A percentile compares a stretch with the other conserved stretches of the same genome.
Conservation (phyloP, 2,797 vertebrate species). For the Rhodeus uyekii region DNA sequence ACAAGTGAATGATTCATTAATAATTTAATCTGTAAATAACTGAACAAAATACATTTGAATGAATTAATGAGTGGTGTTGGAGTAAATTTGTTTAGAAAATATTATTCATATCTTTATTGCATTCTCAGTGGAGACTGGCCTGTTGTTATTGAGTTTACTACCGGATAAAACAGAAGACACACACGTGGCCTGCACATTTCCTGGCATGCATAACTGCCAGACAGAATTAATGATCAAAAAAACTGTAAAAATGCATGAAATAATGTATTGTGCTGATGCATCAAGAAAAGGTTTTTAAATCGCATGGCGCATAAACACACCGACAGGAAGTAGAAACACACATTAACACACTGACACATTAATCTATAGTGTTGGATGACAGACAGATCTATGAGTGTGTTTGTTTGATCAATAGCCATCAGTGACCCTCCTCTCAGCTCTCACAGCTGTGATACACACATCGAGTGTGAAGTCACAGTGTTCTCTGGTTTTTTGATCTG, state of each 20-base stretch:
- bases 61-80: neutral
- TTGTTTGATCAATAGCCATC: constrained; percentile 78
- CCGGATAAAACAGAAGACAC: constrained; percentile 29
- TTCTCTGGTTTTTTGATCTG: constrained; percentile 24
- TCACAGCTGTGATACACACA: constrained; percentile 64
- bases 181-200: neutral
- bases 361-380: constrained; percentile 73
- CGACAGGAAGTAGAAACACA: constrained; percentile 20
- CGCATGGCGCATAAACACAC: neutral
- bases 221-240: neutral
- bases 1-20: too few relatives aligned
- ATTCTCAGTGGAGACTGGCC: constrained; percentile 62
- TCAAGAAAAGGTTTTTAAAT: neutral
- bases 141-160: constrained; percentile 72
- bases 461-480: constrained; percentile 50
- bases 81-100: neutral
- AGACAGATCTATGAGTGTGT: constrained; percentile 60
- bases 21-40: too few relatives aligned
- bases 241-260: neutral
- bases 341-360: constrained; percentile 64
- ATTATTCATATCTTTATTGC: constrained; percentile 47
- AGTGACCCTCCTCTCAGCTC: constrained; percentile 72
- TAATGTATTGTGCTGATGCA: neutral
- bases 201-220: neutral
- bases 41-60: neutral